Conservation (phyloP, 2,113 vertebrate species). For the Puffinus mauretanicus region DNA sequence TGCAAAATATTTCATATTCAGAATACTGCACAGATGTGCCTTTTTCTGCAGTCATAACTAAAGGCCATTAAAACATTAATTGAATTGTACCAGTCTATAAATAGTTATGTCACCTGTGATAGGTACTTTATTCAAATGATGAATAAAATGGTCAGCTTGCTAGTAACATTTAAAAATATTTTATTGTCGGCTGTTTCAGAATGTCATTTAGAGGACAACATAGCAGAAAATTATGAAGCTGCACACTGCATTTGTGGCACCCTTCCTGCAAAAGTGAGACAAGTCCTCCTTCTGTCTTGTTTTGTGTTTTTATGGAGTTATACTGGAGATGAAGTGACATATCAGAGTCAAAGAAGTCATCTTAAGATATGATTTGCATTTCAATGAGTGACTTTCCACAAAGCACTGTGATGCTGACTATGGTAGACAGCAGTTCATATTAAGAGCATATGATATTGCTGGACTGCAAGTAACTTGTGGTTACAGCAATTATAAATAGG, state of each 20-base stretch:
- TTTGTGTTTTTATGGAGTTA: neutral
- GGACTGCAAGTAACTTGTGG: neutral
- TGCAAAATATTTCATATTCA: neutral
- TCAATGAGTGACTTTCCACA: neutral
- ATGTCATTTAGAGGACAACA: neutral
- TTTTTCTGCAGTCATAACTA: neutral
- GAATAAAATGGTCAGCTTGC: neutral
- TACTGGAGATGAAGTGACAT: neutral
- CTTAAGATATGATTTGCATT: neutral
- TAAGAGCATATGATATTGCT: neutral
- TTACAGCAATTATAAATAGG: neutral
- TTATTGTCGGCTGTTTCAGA: neutral
- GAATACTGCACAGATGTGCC: neutral
- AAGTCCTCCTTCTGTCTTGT: neutral
- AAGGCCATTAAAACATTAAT: neutral
- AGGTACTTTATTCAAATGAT: neutral
- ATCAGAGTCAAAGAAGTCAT: neutral
- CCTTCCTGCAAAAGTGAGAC: neutral
- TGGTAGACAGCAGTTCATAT: neutral
- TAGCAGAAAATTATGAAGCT: neutral
- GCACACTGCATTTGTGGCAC: neutral
- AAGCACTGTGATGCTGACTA: neutral
- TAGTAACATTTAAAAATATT: neutral
- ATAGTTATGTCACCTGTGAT: neutral
- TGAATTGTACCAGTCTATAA: neutral